Percentiles rank a stretch among this genome's conserved stretches.
Evolutionary conservation across 37 sponge, comb jelly and placozoan species (phyloP).

Genomic region (Corticium candelabrum): DNA sequence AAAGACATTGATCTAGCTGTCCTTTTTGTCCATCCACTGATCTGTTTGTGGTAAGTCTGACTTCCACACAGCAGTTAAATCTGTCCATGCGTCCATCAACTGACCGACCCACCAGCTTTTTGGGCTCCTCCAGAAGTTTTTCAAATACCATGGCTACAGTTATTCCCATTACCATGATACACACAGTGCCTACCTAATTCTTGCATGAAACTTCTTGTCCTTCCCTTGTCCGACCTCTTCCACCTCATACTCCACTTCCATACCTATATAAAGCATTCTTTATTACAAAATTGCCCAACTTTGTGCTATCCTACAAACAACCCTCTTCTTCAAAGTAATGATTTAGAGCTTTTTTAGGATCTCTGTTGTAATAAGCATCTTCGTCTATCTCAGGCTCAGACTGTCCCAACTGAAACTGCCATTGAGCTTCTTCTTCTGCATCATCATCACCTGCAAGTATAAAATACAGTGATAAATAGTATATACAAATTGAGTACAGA

Average conservation of each 20-base stretch:
- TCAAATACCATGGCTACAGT: too few species aligned
- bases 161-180: too few species aligned
- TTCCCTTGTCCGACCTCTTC: slow-evolving; percentile 43
- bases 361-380: slow-evolving; percentile 58
- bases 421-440: background rate
- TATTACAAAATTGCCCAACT: background rate
- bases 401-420: too few species aligned
- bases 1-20: too few species aligned
- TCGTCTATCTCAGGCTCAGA: background rate
- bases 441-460: too few species aligned
- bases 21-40: background rate
- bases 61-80: too few species aligned
- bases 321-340: slow-evolving; percentile 89
- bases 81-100: too few species aligned
- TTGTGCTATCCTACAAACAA: background rate
- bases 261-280: slow-evolving; percentile 17
- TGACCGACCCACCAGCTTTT: too few species aligned
- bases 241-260: slow-evolving; percentile 72
- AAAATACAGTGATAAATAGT: too few species aligned
- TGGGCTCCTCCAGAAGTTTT: too few species aligned
- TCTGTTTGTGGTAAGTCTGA: background rate
- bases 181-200: too few species aligned
- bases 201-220: slow-evolving; percentile 26
- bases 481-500: background rate
- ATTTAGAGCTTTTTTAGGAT: slow-evolving; percentile 79